These are phyloP conservation scores for Microtus richardsoni DNA, from an alignment of 2,113 vertebrate genomes.

Conservation along the genomic window DNA sequence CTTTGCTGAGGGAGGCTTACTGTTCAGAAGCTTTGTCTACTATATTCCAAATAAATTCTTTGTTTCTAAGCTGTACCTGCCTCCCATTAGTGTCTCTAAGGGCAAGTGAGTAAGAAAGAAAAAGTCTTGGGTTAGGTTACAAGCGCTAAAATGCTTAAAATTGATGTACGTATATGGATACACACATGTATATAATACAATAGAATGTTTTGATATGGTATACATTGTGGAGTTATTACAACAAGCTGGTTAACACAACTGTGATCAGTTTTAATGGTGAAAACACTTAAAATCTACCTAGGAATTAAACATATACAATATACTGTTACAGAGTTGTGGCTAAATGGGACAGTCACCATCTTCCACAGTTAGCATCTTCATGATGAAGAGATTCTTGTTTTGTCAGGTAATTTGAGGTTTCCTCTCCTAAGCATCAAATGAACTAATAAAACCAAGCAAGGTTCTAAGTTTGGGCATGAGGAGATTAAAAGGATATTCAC, in stretches of 20 bases:
- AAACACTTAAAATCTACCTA: neutral
- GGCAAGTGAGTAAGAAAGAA: neutral
- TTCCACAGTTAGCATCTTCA: neutral
- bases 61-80: neutral
- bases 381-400: slow-evolving; percentile 16
- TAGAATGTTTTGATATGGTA: neutral
- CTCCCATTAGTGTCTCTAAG: neutral
- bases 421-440: neutral
- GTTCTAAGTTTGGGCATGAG: neutral
- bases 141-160: neutral
- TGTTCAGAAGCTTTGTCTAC: neutral
- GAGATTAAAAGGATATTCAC: neutral
- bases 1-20: neutral
- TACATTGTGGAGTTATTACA: neutral
- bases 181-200: neutral
- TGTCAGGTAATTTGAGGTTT: slow-evolving; percentile 8
- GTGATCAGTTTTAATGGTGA: neutral
- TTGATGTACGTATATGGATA: neutral
- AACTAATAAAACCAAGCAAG: neutral
- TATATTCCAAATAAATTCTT: neutral
- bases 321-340: neutral
- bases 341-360: neutral
- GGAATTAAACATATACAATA: neutral
- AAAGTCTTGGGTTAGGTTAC: neutral
- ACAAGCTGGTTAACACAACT: neutral